phyloP scores from a whole-genome alignment of 1,140 invertebrate species.

The Papilio aristodemus region DNA sequence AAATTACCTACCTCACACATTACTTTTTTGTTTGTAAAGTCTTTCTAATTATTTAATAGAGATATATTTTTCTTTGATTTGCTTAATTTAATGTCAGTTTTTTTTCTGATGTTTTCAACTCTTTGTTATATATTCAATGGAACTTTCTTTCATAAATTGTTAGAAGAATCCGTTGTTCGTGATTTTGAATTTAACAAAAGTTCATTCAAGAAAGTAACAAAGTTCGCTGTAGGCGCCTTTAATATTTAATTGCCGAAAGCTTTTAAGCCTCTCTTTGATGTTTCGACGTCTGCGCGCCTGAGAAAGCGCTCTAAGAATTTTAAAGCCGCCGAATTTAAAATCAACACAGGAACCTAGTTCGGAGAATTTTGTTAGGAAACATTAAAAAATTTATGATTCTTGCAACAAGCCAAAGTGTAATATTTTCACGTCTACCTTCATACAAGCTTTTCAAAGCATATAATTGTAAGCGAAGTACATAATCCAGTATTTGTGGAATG shows the following conservation, averaged over 20 bases:
- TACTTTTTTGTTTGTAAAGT: too few species aligned
- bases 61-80: too few species aligned
- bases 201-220: conserved; percentile 28
- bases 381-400: background rate
- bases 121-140: background rate
- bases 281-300: conserved; percentile 25
- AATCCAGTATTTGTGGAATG: too few species aligned
- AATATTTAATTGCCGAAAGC: conserved; percentile 43
- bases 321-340: conserved; percentile 17
- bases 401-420: background rate
- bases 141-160: background rate
- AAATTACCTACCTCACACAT: too few species aligned
- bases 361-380: background rate
- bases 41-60: too few species aligned
- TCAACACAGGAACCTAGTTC: conserved; percentile 7
- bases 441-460: too few species aligned
- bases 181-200: conserved; percentile 38
- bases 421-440: too few species aligned
- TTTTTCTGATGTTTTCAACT: conserved; percentile 4
- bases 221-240: conserved; percentile 33
- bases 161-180: conserved; percentile 3
- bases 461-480: too few species aligned
- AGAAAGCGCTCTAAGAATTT: conserved; percentile 26
- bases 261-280: conserved; percentile 40
- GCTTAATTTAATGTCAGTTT: too few species aligned